Conservation (phyloP, 2,113 vertebrate species). For the Mellivora capensis region DNA sequence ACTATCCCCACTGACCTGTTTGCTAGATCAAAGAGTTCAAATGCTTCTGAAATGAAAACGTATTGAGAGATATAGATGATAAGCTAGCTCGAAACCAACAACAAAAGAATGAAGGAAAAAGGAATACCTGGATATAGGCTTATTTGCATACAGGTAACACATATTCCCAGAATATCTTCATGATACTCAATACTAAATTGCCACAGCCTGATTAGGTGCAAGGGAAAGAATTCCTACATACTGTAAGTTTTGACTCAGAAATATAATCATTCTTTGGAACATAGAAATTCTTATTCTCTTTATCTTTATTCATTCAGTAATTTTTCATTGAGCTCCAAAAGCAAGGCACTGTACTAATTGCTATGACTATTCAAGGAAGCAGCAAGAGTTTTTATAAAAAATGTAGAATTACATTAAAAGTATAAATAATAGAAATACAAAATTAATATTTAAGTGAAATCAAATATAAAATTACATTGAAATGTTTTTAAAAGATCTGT, state of each 20-base stretch:
- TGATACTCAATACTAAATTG: not conserved
- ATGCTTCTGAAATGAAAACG: not conserved
- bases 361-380: not conserved
- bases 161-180: not conserved
- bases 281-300: not conserved
- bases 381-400: not conserved
- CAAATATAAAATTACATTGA: not conserved
- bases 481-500: not conserved
- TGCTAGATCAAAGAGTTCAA: not conserved
- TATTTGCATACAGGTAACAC: not conserved
- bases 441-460: not conserved
- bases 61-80: not conserved
- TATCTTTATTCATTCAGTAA: not conserved
- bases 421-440: not conserved
- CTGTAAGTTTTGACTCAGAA: not conserved
- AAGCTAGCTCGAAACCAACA: not conserved
- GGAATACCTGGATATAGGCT: not conserved
- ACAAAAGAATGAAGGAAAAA: not conserved
- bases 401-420: not conserved
- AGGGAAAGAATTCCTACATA: not conserved
- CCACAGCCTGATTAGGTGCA: not conserved
- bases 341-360: not conserved
- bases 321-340: not conserved
- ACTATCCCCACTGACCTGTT: fast-evolving
- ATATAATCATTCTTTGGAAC: not conserved